A percentile compares a stretch with the other conserved stretches of the same genome.
Conservation (phyloP, 1,140 invertebrate species). For the Diachasma alloeum region DNA sequence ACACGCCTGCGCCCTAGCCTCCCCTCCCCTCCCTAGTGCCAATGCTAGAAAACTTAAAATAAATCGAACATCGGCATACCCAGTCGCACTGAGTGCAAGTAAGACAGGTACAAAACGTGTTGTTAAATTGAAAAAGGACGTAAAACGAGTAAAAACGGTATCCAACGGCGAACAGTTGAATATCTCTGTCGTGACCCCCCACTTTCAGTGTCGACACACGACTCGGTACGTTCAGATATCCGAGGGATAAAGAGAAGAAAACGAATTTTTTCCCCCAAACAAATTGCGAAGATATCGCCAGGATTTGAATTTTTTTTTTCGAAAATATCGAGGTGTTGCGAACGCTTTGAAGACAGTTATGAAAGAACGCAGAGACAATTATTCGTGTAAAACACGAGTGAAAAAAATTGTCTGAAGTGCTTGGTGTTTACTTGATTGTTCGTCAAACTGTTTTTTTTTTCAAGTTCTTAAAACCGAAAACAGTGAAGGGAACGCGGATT, state of each 20-base stretch:
- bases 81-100: neutral
- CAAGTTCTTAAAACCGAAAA: neutral
- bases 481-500: neutral
- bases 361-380: neutral
- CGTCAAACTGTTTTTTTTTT: neutral
- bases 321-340: neutral
- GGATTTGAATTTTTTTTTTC: neutral
- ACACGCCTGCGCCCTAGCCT: neutral
- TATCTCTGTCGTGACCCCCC: neutral
- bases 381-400: neutral
- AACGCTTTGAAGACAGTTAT: neutral
- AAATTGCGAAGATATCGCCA: no score
- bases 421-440: constrained; percentile 4
- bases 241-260: neutral
- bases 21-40: neutral
- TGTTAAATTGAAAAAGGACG: constrained; percentile 6
- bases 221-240: neutral
- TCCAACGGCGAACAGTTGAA: neutral
- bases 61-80: neutral
- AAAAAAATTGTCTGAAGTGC: neutral
- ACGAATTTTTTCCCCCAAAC: no score
- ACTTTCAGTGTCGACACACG: neutral
- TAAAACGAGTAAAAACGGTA: neutral
- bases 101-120: constrained; percentile 7
- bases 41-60: neutral